A percentile compares a stretch with the other conserved stretches of the same genome.
These are phyloP conservation scores for Drosophila subobscura DNA, from an alignment of 1,140 invertebrate genomes.

Conservation along the genomic window DNA sequence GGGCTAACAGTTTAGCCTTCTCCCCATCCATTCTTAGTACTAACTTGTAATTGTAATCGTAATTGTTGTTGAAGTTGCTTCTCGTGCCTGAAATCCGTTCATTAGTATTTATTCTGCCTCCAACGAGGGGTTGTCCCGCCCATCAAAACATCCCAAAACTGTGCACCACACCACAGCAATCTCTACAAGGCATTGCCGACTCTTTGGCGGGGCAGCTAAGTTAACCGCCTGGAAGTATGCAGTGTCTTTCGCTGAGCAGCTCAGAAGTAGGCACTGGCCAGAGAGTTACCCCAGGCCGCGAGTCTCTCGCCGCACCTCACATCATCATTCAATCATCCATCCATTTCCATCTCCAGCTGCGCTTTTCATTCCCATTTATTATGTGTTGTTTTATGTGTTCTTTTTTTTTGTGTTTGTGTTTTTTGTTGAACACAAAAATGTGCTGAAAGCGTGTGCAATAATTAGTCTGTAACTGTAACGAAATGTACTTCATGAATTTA, in stretches of 20 bases:
- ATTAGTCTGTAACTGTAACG: conserved; percentile 27
- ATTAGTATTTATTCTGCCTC: conserved; percentile 45
- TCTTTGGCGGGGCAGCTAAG: no score
- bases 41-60: conserved; percentile 20
- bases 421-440: conserved; percentile 41
- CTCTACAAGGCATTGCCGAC: no score
- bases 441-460: conserved; percentile 53
- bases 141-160: conserved; percentile 6
- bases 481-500: conserved; percentile 50
- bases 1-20: conserved; percentile 48
- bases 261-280: conserved; percentile 6
- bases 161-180: background rate
- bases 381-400: conserved; percentile 25
- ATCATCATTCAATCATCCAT: no score
- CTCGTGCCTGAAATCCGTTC: conserved; percentile 39
- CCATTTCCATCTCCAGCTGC: background rate
- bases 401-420: conserved; percentile 4
- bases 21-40: background rate
- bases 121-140: background rate
- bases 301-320: no score
- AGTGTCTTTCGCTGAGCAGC: background rate
- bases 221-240: no score
- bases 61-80: conserved; percentile 34
- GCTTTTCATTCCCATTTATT: conserved; percentile 39
- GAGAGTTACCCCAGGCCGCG: no score